phyloP scores from a whole-genome alignment of 2,888 invertebrate species.

The Aspidapion aeneum region DNA sequence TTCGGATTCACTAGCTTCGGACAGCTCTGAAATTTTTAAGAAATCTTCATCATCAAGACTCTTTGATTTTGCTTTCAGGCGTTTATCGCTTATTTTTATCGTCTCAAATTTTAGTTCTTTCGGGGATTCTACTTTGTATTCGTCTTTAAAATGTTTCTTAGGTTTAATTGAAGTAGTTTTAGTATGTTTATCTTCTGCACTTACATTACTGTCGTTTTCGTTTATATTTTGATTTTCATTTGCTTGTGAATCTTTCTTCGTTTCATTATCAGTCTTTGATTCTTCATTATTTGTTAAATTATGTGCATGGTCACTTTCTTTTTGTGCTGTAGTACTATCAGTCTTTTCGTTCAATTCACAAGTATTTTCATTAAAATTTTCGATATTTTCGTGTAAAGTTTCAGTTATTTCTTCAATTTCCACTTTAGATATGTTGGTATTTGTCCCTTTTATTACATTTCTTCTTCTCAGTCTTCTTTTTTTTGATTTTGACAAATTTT shows the following conservation, averaged over 20 bases:
- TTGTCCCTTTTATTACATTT: conserved; percentile 16
- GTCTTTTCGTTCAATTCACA: not conserved
- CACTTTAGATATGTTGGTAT: not conserved
- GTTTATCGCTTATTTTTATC: conserved; percentile 9
- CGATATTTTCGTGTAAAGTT: not conserved
- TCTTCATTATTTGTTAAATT: not conserved
- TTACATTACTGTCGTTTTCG: conserved; percentile 6
- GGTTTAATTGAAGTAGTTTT: not conserved
- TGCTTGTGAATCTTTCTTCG: not conserved
- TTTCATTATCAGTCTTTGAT: not conserved
- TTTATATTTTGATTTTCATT: not conserved
- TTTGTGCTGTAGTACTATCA: not conserved
- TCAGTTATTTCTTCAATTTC: conserved; percentile 8
- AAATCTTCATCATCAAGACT: conserved; percentile 46
- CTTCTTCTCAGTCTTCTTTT: conserved; percentile 28
- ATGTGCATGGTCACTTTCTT: not conserved
- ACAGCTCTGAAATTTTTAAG: conserved; percentile 45
- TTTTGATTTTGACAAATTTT: conserved; percentile 27
- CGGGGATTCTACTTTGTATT: conserved; percentile 46
- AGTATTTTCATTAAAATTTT: not conserved
- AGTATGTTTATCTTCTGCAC: conserved; percentile 10
- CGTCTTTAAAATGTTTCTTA: conserved; percentile 20
- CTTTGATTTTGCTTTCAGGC: conserved; percentile 38
- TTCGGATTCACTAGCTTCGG: conserved; percentile 39
- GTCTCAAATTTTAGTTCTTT: conserved; percentile 24